Evolutionary conservation across 2,113 vertebrate genomes (phyloP).

Genomic region (Cebus imitator): DNA sequence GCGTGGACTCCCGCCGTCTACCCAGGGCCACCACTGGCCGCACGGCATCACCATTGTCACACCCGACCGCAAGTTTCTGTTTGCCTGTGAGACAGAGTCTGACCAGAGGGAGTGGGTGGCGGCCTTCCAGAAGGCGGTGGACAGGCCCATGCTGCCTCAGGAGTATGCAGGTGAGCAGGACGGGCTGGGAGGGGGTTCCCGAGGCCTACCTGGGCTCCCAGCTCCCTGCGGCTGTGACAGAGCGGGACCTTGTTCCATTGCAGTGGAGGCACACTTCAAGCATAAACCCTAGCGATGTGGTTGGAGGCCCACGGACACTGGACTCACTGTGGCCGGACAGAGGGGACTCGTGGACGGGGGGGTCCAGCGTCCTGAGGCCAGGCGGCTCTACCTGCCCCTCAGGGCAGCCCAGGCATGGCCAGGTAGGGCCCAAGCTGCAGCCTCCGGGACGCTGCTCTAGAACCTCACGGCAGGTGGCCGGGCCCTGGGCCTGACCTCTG

Average conservation of each 20-base stretch:
- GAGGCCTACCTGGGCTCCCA: rapidly evolving
- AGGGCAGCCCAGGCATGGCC: neutral
- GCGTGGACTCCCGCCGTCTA: conserved; percentile 90
- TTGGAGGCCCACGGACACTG: conserved; percentile 60
- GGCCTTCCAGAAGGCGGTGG: conserved; percentile 94
- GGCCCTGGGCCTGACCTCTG: neutral
- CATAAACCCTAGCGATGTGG: conserved; percentile 93
- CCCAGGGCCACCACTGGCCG: conserved; percentile 95
- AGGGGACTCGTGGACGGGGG: neutral
- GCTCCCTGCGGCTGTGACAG: rapidly evolving
- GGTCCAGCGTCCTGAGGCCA: neutral
- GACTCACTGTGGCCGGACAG: neutral
- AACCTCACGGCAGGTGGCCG: neutral
- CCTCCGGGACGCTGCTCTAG: neutral
- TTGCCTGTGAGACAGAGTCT: conserved; percentile 93
- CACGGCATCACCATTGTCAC: conserved; percentile 97
- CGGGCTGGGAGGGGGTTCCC: rapidly evolving
- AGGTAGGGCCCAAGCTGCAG: neutral
- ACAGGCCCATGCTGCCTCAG: conserved; percentile 97
- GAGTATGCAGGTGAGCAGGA: conserved; percentile 92
- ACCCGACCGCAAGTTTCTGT: conserved; percentile 95
- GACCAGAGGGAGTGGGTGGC: conserved; percentile 95
- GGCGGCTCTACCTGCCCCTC: neutral
- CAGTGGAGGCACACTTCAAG: conserved; percentile 99
- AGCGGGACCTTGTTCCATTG: conserved; percentile 35